phyloP scores from a whole-genome alignment of 2,797 vertebrate genomes.

The Darevskia mixta region DNA sequence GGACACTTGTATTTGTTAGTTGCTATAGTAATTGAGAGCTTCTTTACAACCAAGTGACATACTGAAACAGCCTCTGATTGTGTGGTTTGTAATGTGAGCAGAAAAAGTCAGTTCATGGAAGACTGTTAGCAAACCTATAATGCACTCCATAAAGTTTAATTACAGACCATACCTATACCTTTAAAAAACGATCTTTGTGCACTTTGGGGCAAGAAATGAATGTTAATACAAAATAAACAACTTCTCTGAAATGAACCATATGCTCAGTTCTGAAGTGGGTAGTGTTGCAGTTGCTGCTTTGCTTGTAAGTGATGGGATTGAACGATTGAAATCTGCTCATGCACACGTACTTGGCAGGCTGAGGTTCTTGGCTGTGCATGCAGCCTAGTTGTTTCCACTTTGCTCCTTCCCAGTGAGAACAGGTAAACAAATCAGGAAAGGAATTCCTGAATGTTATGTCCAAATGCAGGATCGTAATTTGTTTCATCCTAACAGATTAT shows the following conservation, averaged over 20 bases:
- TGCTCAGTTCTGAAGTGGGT: conserved; percentile 27
- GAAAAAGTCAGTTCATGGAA: fast-evolving
- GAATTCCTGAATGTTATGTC: no score
- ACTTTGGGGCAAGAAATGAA: background rate
- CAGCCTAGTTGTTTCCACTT: no score
- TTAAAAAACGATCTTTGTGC: background rate
- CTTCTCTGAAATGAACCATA: conserved; percentile 13
- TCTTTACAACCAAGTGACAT: conserved; percentile 19
- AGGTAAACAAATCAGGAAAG: no score
- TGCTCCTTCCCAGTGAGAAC: no score
- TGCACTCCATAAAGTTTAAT: background rate
- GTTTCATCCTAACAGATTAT: no score
- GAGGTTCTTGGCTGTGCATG: no score
- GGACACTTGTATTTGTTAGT: background rate
- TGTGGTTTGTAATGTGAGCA: background rate
- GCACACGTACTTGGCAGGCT: no score
- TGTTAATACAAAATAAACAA: conserved; percentile 2
- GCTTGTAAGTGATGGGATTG: background rate
- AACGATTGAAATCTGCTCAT: background rate
- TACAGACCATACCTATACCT: background rate
- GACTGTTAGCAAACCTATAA: background rate
- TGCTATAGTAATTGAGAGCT: conserved; percentile 5
- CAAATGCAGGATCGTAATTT: no score
- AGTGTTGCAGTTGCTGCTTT: background rate
- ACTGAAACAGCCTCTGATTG: background rate